Percentiles rank a stretch among this genome's conserved stretches.
phyloP scores from a whole-genome alignment of 2,797 vertebrate species.

The Lindbergichthys nudifrons region DNA sequence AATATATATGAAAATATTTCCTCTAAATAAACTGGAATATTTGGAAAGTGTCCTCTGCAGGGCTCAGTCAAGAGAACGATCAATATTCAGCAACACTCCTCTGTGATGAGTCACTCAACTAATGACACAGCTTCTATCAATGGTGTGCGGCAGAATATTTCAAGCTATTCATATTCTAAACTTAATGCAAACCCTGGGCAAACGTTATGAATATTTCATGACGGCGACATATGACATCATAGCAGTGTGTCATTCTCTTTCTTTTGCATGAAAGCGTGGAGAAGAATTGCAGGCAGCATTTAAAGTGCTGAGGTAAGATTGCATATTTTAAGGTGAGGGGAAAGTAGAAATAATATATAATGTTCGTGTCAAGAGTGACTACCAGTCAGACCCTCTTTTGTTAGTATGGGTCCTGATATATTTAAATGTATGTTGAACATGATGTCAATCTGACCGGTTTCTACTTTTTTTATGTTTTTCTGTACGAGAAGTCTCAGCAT shows the following conservation, averaged over 20 bases:
- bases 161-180: slow-evolving; percentile 48
- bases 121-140: slow-evolving; percentile 55
- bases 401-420: not conserved
- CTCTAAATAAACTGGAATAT: not conserved
- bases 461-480: not conserved
- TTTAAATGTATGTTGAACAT: not conserved
- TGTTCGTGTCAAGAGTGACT: not conserved
- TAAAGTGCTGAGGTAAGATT: not conserved
- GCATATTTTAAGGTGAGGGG: slow-evolving; percentile 1
- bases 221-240: slow-evolving; percentile 29
- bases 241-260: slow-evolving; percentile 1
- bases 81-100: slow-evolving; percentile 56
- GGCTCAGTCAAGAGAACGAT: slow-evolving; percentile 43
- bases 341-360: not conserved
- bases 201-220: slow-evolving; percentile 59
- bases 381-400: slow-evolving; percentile 1
- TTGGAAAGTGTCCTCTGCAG: slow-evolving; percentile 1
- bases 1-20: slow-evolving; percentile 7
- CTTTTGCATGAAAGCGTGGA: not conserved
- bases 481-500: not conserved
- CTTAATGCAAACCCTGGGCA: slow-evolving; percentile 26
- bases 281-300: slow-evolving; percentile 12
- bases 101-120: slow-evolving; percentile 59
- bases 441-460: not conserved
- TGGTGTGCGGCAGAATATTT: slow-evolving; percentile 41